These are phyloP conservation scores for Paedocypris micromegethes DNA, from an alignment of 2,797 vertebrate species.

Conservation along the genomic window DNA sequence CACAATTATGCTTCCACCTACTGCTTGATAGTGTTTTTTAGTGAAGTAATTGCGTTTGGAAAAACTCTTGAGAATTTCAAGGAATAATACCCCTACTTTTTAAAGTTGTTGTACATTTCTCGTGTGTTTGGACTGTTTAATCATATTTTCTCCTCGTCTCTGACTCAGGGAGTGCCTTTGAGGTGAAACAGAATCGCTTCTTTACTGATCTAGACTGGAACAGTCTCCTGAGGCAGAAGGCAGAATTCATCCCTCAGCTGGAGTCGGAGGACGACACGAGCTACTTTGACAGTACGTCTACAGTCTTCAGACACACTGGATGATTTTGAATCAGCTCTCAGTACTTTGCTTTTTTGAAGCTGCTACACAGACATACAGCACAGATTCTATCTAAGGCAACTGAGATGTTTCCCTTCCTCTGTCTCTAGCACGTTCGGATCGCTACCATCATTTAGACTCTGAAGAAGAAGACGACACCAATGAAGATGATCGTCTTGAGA, in stretches of 20 bases:
- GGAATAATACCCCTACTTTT: background rate
- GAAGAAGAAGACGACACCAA: conserved; percentile 97
- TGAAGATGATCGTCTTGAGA: conserved; percentile 88
- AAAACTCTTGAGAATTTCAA: conserved; percentile 3
- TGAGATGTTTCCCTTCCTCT: conserved; percentile 11
- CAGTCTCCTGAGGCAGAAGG: conserved; percentile 91
- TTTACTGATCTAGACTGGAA: conserved; percentile 94
- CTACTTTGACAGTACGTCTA: conserved; percentile 91
- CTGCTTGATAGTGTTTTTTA: conserved; percentile 9
- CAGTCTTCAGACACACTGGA: background rate
- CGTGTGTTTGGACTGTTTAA: conserved; percentile 13
- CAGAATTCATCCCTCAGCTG: conserved; percentile 94
- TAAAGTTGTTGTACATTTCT: conserved; percentile 1
- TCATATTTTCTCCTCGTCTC: conserved; percentile 9
- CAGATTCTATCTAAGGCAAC: conserved; percentile 5
- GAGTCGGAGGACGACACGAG: conserved; percentile 97
- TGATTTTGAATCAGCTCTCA: conserved; percentile 4
- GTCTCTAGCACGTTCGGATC: conserved; percentile 81
- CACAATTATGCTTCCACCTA: background rate
- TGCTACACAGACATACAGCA: conserved; percentile 5
- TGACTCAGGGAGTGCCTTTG: conserved; percentile 80
- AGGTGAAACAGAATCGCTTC: conserved; percentile 93
- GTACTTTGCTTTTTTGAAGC: conserved; percentile 6
- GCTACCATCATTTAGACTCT: conserved; percentile 90
- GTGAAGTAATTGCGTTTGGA: background rate